phyloP scores from a whole-genome alignment of 2,113 vertebrate species.

The Oplegnathus fasciatus region DNA sequence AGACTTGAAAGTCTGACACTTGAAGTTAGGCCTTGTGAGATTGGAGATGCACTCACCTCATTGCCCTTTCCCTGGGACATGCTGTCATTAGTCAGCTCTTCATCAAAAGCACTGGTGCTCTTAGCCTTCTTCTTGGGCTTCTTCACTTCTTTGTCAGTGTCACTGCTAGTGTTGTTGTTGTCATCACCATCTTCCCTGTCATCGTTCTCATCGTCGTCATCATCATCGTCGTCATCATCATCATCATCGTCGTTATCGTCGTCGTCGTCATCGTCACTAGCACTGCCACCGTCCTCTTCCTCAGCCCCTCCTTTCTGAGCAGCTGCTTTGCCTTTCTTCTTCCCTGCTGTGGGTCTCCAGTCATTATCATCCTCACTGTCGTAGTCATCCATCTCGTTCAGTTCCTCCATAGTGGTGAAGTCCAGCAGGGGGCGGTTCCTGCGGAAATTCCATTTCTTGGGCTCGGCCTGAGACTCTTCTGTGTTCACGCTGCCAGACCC shows the following conservation, averaged over 20 bases:
- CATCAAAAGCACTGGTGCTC: slow-evolving; percentile 91
- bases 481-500: slow-evolving; percentile 35
- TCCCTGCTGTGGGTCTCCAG: slow-evolving; percentile 92
- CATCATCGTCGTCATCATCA: slow-evolving; percentile 88
- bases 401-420: slow-evolving; percentile 96
- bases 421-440: slow-evolving; percentile 94
- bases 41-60: slow-evolving; percentile 88
- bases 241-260: slow-evolving; percentile 85
- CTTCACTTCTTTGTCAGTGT: slow-evolving; percentile 89
- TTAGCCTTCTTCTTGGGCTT: slow-evolving; percentile 90
- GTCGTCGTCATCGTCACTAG: slow-evolving; percentile 82
- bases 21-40: not conserved
- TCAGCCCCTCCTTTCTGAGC: slow-evolving; percentile 89
- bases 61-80: slow-evolving; percentile 97
- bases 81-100: slow-evolving; percentile 98
- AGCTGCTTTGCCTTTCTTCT: slow-evolving; percentile 88
- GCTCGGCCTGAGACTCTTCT: slow-evolving; percentile 90
- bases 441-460: slow-evolving; percentile 98
- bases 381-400: slow-evolving; percentile 98
- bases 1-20: not conserved
- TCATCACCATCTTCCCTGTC: slow-evolving; percentile 86
- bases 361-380: slow-evolving; percentile 99
- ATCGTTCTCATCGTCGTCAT: slow-evolving; percentile 81
- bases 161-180: slow-evolving; percentile 87
- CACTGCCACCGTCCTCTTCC: slow-evolving; percentile 88